Percentiles rank a stretch among this genome's conserved stretches.
Evolutionary conservation across 1,140 invertebrate species (phyloP).

Genomic region (Drosophila ironensis): DNA sequence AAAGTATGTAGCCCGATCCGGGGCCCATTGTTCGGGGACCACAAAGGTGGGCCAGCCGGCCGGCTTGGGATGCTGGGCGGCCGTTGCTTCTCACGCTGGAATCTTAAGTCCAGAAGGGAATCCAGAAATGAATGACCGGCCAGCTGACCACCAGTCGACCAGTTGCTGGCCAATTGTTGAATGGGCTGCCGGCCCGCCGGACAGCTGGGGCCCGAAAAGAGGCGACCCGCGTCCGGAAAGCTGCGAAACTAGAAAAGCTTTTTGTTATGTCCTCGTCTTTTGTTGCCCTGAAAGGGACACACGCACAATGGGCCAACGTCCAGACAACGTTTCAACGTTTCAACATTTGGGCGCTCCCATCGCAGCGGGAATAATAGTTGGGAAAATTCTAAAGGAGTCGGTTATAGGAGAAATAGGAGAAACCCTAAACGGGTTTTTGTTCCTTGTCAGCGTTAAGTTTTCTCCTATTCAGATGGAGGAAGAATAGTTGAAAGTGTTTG

Average conservation of each 20-base stretch:
- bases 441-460: no score
- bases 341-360: constrained; percentile 11
- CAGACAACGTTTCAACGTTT: constrained; percentile 8
- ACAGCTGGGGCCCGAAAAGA: neutral
- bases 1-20: constrained; percentile 10
- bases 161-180: constrained; percentile 40
- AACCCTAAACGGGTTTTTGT: constrained; percentile 7
- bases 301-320: constrained; percentile 21
- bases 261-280: constrained; percentile 52
- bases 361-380: constrained; percentile 10
- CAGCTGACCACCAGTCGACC: constrained; percentile 12
- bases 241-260: constrained; percentile 67
- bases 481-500: no score
- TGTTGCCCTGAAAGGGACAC: constrained; percentile 32
- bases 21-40: constrained; percentile 18
- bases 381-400: neutral
- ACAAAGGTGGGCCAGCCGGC: constrained; percentile 15
- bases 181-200: constrained; percentile 1
- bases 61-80: constrained; percentile 55
- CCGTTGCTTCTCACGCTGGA: constrained; percentile 53
- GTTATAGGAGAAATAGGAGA: neutral
- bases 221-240: constrained; percentile 25
- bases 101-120: no score
- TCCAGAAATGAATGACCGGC: neutral
- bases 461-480: no score